Percentiles rank a stretch among this genome's conserved stretches.
Evolutionary conservation across 2,113 vertebrate genomes (phyloP).

Genomic region (Nesoenas mayeri): DNA sequence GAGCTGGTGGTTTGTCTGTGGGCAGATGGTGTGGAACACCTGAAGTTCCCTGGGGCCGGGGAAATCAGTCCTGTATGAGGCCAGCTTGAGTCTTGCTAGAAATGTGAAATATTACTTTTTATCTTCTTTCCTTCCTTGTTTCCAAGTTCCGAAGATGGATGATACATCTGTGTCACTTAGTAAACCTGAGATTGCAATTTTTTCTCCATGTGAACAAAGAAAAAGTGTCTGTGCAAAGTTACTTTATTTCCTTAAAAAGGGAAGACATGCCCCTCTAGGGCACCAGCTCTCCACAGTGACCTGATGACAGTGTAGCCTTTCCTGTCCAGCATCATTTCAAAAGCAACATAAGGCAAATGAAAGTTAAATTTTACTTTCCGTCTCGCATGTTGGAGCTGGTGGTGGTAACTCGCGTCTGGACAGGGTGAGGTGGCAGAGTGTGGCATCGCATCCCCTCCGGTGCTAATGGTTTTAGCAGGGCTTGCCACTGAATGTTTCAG

Average conservation of each 20-base stretch:
- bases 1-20: background rate
- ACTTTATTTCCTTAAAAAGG: background rate
- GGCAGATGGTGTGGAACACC: background rate
- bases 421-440: background rate
- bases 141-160: background rate
- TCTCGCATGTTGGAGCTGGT: background rate
- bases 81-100: background rate
- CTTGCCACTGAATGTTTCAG: background rate
- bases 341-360: background rate
- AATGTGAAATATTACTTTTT: background rate
- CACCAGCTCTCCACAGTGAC: background rate
- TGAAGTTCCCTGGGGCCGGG: background rate
- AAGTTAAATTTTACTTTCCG: background rate
- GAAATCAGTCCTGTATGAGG: background rate
- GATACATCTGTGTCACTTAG: background rate
- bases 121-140: background rate
- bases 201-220: background rate
- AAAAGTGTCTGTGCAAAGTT: background rate
- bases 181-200: background rate
- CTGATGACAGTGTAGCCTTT: background rate
- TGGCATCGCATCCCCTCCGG: background rate
- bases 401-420: fast-evolving
- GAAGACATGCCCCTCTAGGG: background rate
- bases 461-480: background rate
- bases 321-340: background rate